Evolutionary conservation across 2,797 vertebrate species (phyloP).

Genomic region (Micrastur ruficollis): DNA sequence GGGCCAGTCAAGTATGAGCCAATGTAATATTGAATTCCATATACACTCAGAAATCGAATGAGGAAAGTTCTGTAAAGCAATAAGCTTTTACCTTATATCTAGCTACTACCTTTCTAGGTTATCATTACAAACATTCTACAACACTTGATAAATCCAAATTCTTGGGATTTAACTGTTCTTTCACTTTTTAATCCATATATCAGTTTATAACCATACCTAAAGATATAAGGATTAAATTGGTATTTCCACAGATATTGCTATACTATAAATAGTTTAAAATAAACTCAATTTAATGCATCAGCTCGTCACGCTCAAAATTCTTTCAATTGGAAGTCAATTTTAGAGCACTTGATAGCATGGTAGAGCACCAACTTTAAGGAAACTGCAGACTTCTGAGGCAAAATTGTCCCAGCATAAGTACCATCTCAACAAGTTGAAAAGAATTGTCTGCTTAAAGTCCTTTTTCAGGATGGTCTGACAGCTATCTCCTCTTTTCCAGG

Average conservation of each 20-base stretch:
- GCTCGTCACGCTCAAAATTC: not conserved
- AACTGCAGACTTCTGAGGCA: rapidly evolving
- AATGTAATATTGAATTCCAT: not conserved
- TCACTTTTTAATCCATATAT: not conserved
- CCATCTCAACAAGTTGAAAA: not conserved
- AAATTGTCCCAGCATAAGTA: not conserved
- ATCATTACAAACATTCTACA: not conserved
- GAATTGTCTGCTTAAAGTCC: not conserved
- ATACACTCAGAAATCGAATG: not conserved
- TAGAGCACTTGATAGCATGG: not conserved
- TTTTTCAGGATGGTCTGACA: not conserved
- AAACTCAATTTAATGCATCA: not conserved
- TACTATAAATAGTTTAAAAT: not conserved
- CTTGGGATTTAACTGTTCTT: not conserved
- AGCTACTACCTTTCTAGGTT: not conserved
- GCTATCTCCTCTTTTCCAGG: not conserved
- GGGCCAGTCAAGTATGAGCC: not conserved
- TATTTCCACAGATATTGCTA: not conserved
- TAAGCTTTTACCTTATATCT: not conserved
- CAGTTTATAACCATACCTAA: not conserved
- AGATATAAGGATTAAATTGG: not conserved
- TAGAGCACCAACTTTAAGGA: not conserved
- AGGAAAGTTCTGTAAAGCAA: not conserved
- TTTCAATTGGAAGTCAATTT: not conserved
- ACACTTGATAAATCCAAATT: not conserved